Base-by-base conservation (phyloP, 2,888 invertebrate species). In the Pardosa pseudoannulata region DNA sequence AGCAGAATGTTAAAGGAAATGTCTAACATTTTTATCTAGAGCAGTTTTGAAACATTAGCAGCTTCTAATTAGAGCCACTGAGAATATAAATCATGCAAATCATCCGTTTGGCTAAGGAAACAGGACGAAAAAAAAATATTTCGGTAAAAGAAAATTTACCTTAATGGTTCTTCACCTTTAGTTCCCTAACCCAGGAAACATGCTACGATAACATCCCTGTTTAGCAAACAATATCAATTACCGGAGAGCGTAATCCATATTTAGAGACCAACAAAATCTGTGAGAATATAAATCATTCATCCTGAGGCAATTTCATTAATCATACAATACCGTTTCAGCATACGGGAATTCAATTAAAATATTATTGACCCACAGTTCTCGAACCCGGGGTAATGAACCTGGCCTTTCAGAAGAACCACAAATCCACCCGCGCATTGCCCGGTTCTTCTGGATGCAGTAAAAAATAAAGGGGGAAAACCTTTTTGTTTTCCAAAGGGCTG, bases 161-260 rank as follows among this genome's bases (percentile, higher is more conserved):
- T 56, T 56, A 56, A 56, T 56, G 56, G 23, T 23, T 56, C 16
- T 56, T 56, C 56, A 23, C 56, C 41, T 46, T 23, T 56, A 56
- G 3, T 6, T 19, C 56, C 23, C 23, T 16, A 46, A 56, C 16
- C 56, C 56, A 56, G 56, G 56, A 56, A 56, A 56, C 19, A 56
- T 3, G 16, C 41, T 2, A 5, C 9, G 16, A 2, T 2, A 16
- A 9, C 41, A 16, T 6, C 41, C 16, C 41, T 46, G 16, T 46
- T 46, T 46, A 46, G 41, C 41, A 46, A 56, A 56, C 23, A 23
- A 56, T 56, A 56, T 56, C 56, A 56, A 56, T 56, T 56, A 56
- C 41, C 41, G 16, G 16, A 56, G 7, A 11, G 11, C 23, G 23
- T 56, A 56, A 23, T 56, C 56, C 23, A 56, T 23, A 56, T 56